Conservation (phyloP, 2,888 invertebrate species). For the Drosophila limbata region DNA sequence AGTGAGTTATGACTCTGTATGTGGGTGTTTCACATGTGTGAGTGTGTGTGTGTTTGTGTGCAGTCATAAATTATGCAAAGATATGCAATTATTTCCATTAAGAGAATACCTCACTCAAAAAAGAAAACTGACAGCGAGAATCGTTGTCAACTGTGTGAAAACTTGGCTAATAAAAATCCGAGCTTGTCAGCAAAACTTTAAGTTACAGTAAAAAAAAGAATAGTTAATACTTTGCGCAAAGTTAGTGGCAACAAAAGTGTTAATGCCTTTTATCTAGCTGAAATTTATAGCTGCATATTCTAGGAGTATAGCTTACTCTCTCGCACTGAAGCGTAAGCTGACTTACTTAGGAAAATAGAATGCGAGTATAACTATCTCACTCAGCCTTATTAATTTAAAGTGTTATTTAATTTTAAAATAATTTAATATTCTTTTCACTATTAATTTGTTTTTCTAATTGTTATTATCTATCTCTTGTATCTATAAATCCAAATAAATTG, state of each 20-base stretch:
- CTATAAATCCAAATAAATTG: background rate
- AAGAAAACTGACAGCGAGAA: constrained; percentile 30
- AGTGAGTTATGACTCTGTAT: constrained; percentile 45
- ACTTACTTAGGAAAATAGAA: background rate
- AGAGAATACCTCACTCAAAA: constrained; percentile 43
- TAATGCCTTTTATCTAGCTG: constrained; percentile 20
- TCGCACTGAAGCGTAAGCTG: background rate
- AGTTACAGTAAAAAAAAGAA: constrained; percentile 5
- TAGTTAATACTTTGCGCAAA: constrained; percentile 6
- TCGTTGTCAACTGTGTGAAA: constrained; percentile 31
- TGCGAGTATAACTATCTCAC: background rate
- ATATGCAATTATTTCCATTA: constrained; percentile 71
- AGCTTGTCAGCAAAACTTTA: constrained; percentile 31
- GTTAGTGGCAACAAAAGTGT: constrained; percentile 6
- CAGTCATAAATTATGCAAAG: constrained; percentile 71
- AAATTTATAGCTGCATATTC: constrained; percentile 37
- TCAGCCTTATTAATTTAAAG: background rate
- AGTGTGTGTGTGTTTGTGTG: constrained; percentile 18
- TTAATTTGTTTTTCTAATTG: background rate
- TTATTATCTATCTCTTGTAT: no score
- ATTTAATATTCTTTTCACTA: background rate
- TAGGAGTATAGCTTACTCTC: background rate
- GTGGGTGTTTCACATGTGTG: constrained; percentile 33
- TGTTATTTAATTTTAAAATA: background rate
- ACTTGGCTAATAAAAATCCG: constrained; percentile 35